phyloP scores from a whole-genome alignment of 2,888 invertebrate genomes.

The Eilema caniola region DNA sequence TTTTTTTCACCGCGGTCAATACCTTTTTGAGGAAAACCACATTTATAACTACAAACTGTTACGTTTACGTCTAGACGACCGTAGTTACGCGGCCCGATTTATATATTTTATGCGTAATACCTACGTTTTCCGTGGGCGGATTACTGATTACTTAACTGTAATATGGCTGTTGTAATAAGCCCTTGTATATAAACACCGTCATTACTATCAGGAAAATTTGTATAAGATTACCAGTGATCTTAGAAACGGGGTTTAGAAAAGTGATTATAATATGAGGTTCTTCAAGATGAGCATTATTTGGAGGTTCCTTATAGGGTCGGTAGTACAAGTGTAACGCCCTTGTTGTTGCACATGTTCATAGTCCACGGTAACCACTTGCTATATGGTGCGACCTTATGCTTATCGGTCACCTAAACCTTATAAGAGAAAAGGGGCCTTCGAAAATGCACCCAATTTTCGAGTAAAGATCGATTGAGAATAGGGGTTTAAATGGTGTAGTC shows the following conservation, averaged over 20 bases:
- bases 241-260: neutral
- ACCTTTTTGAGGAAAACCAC: constrained; percentile 48
- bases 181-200: neutral
- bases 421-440: no score
- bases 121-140: neutral
- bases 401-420: no score
- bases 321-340: no score
- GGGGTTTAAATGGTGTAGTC: no score
- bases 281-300: no score
- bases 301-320: no score
- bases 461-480: no score
- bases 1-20: constrained; percentile 33
- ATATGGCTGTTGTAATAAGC: neutral
- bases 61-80: constrained; percentile 38
- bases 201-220: neutral
- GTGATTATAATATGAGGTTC: no score
- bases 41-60: constrained; percentile 23
- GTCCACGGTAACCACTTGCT: no score
- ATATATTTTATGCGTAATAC: neutral
- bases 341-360: no score
- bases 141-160: neutral
- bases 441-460: no score
- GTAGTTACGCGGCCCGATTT: constrained; percentile 23
- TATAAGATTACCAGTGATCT: neutral
- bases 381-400: no score